Conservation (phyloP, 2,888 invertebrate species). For the Caradrina clavipalpis region DNA sequence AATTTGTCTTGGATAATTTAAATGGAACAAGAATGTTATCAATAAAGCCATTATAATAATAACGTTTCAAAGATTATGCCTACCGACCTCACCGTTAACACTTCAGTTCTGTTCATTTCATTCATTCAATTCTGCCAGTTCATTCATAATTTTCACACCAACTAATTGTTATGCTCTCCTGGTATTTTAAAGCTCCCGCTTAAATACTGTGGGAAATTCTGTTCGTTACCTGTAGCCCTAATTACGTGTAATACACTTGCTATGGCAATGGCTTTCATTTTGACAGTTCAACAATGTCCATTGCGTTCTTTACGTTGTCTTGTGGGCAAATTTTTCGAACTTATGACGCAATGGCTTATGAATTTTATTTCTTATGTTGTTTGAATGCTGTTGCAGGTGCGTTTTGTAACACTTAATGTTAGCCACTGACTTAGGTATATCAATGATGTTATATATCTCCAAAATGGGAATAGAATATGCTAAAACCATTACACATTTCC, state of each 20-base stretch:
- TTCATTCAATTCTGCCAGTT: conserved; percentile 11
- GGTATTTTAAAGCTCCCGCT: conserved; percentile 28
- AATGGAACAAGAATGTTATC: conserved; percentile 15
- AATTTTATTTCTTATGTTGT: no score
- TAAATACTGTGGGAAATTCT: background rate
- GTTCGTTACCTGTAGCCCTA: background rate
- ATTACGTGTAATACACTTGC: background rate
- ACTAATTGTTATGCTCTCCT: conserved; percentile 32
- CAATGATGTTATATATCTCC: background rate
- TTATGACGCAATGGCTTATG: no score
- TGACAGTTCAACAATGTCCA: background rate
- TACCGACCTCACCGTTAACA: background rate
- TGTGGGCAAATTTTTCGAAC: no score
- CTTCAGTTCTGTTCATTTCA: background rate
- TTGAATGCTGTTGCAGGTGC: no score
- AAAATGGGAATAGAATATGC: background rate
- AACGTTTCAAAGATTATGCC: conserved; percentile 3
- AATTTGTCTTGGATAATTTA: conserved; percentile 17
- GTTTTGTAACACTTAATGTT: background rate
- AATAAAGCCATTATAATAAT: conserved; percentile 3
- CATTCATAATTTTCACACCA: conserved; percentile 43
- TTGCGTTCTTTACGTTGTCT: background rate
- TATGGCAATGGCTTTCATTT: background rate
- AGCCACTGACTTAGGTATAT: background rate
- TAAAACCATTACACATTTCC: conserved; percentile 1